phyloP scores from a whole-genome alignment of 2,888 invertebrate genomes.

The Chromoteleia sp. region DNA sequence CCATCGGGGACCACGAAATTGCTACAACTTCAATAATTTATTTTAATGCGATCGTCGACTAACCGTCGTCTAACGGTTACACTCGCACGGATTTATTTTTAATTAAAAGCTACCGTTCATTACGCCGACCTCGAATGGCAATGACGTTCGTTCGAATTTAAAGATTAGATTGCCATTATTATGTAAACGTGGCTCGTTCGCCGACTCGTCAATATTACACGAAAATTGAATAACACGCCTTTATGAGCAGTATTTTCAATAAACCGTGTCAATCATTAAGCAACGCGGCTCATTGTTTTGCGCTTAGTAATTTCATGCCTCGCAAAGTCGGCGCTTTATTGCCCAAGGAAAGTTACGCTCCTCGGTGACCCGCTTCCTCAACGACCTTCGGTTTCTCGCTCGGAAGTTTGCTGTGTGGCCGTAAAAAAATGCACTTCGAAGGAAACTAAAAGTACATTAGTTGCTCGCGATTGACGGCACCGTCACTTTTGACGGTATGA shows the following conservation, averaged over 20 bases:
- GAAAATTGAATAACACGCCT: conserved; percentile 46
- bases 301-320: conserved; percentile 73
- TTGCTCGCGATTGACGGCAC: conserved; percentile 24
- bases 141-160: conserved; percentile 37
- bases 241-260: conserved; percentile 34
- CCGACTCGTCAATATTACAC: conserved; percentile 7
- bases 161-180: conserved; percentile 46
- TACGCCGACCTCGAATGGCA: conserved; percentile 26
- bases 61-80: conserved; percentile 79
- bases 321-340: conserved; percentile 73
- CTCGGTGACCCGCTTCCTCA: conserved; percentile 68
- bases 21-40: conserved; percentile 84
- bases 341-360: conserved; percentile 71
- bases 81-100: conserved; percentile 79
- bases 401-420: conserved; percentile 25
- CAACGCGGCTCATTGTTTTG: conserved; percentile 70
- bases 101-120: conserved; percentile 75
- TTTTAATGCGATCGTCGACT: conserved; percentile 82
- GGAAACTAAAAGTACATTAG: conserved; percentile 53
- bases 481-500: conserved; percentile 40
- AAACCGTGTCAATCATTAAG: conserved; percentile 59
- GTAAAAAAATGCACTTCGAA: conserved; percentile 47
- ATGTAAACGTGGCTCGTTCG: conserved; percentile 32
- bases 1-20: conserved; percentile 83
- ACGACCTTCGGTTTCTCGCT: conserved; percentile 67